These are phyloP conservation scores for Galbula dea DNA, from an alignment of 2,113 vertebrate genomes.

Conservation along the genomic window DNA sequence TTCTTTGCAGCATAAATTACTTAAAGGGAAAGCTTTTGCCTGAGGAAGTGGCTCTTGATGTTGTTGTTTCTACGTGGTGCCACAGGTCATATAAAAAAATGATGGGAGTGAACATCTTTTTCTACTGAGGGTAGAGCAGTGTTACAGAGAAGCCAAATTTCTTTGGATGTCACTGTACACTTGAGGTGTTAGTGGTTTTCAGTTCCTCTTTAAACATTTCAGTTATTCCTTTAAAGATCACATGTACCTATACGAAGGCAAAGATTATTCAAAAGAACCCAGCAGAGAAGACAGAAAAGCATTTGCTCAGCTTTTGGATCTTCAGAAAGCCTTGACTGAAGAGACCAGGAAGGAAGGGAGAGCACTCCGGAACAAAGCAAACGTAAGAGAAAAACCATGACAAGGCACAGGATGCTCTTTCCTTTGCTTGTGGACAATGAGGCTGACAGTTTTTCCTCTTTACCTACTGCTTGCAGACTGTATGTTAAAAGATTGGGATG, in stretches of 20 bases:
- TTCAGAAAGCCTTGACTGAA: slow-evolving; percentile 73
- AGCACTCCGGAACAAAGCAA: slow-evolving; percentile 80
- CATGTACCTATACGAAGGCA: slow-evolving; percentile 92
- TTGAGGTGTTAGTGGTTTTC: not conserved
- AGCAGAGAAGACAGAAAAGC: slow-evolving; percentile 81
- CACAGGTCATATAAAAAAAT: not conserved
- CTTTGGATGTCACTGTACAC: not conserved
- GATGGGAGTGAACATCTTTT: not conserved
- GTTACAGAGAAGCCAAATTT: not conserved
- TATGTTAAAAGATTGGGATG: not conserved
- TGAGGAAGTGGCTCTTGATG: not conserved
- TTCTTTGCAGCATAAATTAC: not conserved
- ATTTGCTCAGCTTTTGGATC: slow-evolving; percentile 80
- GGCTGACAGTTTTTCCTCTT: not conserved
- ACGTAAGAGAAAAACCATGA: slow-evolving; percentile 67
- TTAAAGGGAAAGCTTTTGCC: not conserved
- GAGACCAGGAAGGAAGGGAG: slow-evolving; percentile 71
- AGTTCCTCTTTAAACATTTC: not conserved
- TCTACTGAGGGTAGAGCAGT: not conserved
- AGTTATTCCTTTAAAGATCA: slow-evolving; percentile 75
- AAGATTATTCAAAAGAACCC: slow-evolving; percentile 88
- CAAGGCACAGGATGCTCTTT: not conserved
- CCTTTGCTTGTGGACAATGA: not conserved
- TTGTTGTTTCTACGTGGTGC: not conserved
- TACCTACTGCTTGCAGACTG: not conserved